phyloP scores from a whole-genome alignment of 2,797 vertebrate species.

The Choloepus didactylus region DNA sequence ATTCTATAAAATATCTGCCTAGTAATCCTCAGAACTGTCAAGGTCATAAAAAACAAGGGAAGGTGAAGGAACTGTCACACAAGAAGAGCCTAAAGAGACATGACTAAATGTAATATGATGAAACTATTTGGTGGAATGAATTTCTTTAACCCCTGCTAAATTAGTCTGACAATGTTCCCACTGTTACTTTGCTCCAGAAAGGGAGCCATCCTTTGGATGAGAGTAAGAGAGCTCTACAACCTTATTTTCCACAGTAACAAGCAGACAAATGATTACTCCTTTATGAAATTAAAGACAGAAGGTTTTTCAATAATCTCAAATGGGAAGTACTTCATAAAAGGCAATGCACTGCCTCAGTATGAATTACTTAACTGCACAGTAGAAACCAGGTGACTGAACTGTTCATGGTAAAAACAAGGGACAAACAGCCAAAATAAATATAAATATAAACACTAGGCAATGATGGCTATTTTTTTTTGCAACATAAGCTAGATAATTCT shows the following conservation, averaged over 20 bases:
- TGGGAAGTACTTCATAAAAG: background rate
- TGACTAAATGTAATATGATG: background rate
- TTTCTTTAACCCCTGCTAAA: constrained; percentile 25
- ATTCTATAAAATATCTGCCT: background rate
- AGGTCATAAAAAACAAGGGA: background rate
- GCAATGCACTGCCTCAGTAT: background rate
- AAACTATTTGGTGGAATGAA: background rate
- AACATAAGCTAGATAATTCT: background rate
- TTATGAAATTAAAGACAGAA: background rate
- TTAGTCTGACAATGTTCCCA: background rate
- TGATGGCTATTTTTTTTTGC: background rate
- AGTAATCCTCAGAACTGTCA: background rate
- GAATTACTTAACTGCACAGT: background rate
- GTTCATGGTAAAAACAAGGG: background rate
- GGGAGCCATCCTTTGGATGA: background rate
- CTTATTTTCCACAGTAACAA: constrained; percentile 18
- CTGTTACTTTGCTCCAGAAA: background rate
- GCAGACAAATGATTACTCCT: background rate
- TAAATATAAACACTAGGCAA: background rate
- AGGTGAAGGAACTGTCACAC: background rate
- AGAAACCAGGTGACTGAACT: background rate
- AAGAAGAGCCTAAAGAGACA: background rate
- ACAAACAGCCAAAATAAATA: background rate
- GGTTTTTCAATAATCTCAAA: constrained; percentile 13
- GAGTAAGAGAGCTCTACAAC: background rate